Conservation (phyloP, 1,140 invertebrate species). For the Idris sp. region DNA sequence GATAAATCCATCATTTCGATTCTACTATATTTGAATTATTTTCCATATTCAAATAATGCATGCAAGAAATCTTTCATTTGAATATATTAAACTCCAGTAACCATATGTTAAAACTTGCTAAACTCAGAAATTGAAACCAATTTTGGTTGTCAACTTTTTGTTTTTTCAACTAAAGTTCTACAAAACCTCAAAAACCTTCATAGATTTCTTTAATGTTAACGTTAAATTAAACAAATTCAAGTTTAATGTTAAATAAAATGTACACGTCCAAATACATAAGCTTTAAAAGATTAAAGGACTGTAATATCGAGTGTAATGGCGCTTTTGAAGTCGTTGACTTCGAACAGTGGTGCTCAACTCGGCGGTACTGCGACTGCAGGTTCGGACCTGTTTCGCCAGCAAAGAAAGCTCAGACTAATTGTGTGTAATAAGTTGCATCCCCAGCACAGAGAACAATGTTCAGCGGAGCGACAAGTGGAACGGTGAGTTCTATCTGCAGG, state of each 20-base stretch:
- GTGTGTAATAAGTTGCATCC: conserved; percentile 13
- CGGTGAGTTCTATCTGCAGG: conserved; percentile 41
- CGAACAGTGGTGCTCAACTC: conserved; percentile 59
- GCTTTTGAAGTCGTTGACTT: conserved; percentile 66
- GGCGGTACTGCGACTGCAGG: not conserved
- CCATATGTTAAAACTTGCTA: conserved; percentile 2
- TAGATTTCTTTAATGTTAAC: too few relatives aligned
- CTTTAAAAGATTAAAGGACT: conserved; percentile 25
- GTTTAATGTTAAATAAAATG: too few relatives aligned
- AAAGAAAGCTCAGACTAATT: conserved; percentile 38
- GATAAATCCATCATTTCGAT: conserved; percentile 15
- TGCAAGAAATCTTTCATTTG: conserved; percentile 17
- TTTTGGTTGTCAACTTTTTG: too few relatives aligned
- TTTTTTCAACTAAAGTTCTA: too few relatives aligned
- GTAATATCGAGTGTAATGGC: conserved; percentile 56
- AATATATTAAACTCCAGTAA: conserved; percentile 17
- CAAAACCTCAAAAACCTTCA: too few relatives aligned
- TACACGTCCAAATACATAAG: too few relatives aligned
- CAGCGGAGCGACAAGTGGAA: conserved; percentile 69
- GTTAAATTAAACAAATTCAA: too few relatives aligned
- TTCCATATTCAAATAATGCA: conserved; percentile 39
- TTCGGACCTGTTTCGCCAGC: conserved; percentile 13
- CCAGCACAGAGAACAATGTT: conserved; percentile 60
- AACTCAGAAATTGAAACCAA: not conserved
- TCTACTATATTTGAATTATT: conserved; percentile 18